These are phyloP conservation scores for Drosophila infuscata DNA, from an alignment of 2,888 invertebrate genomes.

Conservation along the genomic window DNA sequence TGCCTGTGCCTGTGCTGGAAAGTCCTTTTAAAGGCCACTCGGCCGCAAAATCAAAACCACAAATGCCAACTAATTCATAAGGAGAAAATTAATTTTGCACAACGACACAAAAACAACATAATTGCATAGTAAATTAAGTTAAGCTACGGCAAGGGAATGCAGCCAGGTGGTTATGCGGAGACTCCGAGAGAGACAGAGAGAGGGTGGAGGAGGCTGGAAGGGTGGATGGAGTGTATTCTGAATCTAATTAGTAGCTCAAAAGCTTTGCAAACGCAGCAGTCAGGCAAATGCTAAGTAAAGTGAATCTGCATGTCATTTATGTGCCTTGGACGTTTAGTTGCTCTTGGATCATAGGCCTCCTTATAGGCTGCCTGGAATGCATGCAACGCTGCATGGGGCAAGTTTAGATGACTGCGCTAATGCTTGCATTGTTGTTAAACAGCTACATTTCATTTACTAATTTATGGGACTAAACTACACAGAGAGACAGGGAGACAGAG, in stretches of 20 bases:
- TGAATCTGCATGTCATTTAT: conserved; percentile 74
- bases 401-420: conserved; percentile 19
- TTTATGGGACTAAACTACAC: conserved; percentile 51
- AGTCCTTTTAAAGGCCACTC: conserved; percentile 61
- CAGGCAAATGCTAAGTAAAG: conserved; percentile 55
- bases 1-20: conserved; percentile 12
- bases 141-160: conserved; percentile 40
- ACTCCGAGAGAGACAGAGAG: background rate
- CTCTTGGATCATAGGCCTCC: conserved; percentile 10
- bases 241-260: conserved; percentile 76
- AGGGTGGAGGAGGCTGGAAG: background rate
- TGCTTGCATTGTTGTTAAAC: conserved; percentile 52
- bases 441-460: conserved; percentile 57
- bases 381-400: background rate
- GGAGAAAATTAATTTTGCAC: conserved; percentile 74
- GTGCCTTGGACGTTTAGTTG: conserved; percentile 66
- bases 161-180: conserved; percentile 12
- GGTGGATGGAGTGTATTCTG: conserved; percentile 18
- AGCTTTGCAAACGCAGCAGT: conserved; percentile 57
- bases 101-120: conserved; percentile 38
- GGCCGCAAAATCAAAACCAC: conserved; percentile 76
- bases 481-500: background rate
- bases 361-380: background rate
- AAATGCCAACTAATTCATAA: conserved; percentile 76
- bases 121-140: conserved; percentile 74